These are phyloP conservation scores for Melanotus villosus DNA, from an alignment of 2,888 invertebrate species.

Conservation along the genomic window DNA sequence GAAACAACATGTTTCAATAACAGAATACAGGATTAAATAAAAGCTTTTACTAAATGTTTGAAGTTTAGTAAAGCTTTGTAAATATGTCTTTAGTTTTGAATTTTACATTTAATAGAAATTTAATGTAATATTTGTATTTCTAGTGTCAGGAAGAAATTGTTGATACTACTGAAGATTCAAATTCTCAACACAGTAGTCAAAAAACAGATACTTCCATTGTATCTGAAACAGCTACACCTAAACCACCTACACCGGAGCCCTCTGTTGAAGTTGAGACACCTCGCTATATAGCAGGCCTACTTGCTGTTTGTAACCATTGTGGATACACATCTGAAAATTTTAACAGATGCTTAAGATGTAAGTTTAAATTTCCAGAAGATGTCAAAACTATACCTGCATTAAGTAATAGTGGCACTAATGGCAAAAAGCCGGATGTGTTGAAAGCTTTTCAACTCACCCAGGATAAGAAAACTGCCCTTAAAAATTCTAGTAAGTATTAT, in stretches of 20 bases:
- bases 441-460: slow-evolving; percentile 11
- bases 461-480: slow-evolving; percentile 29
- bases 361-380: slow-evolving; percentile 79
- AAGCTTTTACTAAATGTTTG: no score
- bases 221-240: not conserved
- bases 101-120: not conserved
- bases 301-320: slow-evolving; percentile 85
- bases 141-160: slow-evolving; percentile 24
- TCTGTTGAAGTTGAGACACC: slow-evolving; percentile 72
- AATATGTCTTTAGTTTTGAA: no score
- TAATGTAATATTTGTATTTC: not conserved
- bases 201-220: slow-evolving; percentile 5
- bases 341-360: slow-evolving; percentile 83
- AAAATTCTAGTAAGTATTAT: slow-evolving; percentile 29
- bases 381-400: slow-evolving; percentile 71
- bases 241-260: slow-evolving; percentile 68
- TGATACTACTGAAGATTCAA: slow-evolving; percentile 17
- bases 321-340: slow-evolving; percentile 86
- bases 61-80: no score
- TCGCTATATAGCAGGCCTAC: slow-evolving; percentile 78
- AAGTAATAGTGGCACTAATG: slow-evolving; percentile 67
- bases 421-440: slow-evolving; percentile 62
- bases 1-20: no score
- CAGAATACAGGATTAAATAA: no score
- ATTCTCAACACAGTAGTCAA: not conserved